Conservation (phyloP, 2,113 vertebrate genomes). For the Narcine bancroftii region DNA sequence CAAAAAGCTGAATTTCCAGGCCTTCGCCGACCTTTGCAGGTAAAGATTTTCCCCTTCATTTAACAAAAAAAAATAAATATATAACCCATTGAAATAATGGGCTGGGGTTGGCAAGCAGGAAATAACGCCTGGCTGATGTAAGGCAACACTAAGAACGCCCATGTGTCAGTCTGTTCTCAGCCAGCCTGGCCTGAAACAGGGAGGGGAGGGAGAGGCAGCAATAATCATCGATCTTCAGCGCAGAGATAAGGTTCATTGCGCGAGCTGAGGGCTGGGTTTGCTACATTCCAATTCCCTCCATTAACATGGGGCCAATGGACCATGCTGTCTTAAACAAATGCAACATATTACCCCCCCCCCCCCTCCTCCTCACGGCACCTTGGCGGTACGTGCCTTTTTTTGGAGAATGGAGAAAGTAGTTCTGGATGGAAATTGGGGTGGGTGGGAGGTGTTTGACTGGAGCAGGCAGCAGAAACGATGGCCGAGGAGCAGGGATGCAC, state of each 20-base stretch:
- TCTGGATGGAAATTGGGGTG: background rate
- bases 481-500: background rate
- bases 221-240: background rate
- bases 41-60: slow-evolving; percentile 41
- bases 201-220: background rate
- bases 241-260: background rate
- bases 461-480: background rate
- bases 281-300: background rate
- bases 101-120: background rate
- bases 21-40: slow-evolving; percentile 94
- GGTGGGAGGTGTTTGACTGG: background rate
- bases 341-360: background rate
- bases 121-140: background rate
- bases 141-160: background rate
- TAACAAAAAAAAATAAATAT: background rate
- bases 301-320: background rate
- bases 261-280: background rate
- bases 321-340: background rate
- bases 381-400: too few relatives aligned
- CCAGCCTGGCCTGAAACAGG: background rate
- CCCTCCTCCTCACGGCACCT: background rate
- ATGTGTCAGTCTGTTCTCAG: slow-evolving; percentile 1
- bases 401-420: slow-evolving; percentile 1
- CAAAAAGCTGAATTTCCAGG: slow-evolving; percentile 94
- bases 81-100: too few relatives aligned